Conservation (phyloP, 1,140 invertebrate genomes). For the Elysia chlorotica region DNA sequence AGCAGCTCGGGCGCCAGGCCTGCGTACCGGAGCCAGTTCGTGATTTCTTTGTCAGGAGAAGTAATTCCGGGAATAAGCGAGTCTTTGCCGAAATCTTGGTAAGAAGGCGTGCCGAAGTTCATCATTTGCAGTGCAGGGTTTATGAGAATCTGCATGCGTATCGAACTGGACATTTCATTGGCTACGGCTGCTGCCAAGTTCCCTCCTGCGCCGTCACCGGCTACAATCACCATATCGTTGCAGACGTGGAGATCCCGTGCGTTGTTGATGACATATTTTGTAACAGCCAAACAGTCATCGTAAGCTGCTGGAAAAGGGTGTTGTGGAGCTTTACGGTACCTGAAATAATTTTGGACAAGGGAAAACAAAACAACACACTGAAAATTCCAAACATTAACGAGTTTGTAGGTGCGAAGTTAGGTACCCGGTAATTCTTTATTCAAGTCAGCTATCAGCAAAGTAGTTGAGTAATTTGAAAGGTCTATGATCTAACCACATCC, state of each 20-base stretch:
- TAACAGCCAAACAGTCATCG: conserved; percentile 50
- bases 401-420: too few relatives aligned
- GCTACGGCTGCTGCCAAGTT: conserved; percentile 53
- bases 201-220: conserved; percentile 55
- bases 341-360: too few relatives aligned
- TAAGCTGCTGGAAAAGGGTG: conserved; percentile 47
- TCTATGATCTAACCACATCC: too few relatives aligned
- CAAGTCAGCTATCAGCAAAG: too few relatives aligned
- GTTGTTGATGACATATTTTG: conserved; percentile 38
- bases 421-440: too few relatives aligned
- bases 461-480: too few relatives aligned
- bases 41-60: conserved; percentile 34
- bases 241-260: conserved; percentile 34
- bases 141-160: conserved; percentile 44
- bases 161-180: conserved; percentile 1
- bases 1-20: conserved; percentile 16
- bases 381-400: too few relatives aligned
- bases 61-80: conserved; percentile 39
- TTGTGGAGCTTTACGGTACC: conserved; percentile 53
- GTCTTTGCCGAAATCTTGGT: conserved; percentile 36
- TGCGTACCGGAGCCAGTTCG: conserved; percentile 46
- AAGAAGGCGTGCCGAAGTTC: conserved; percentile 56
- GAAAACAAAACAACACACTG: too few relatives aligned
- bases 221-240: conserved; percentile 40
- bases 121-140: conserved; percentile 52